Conservation (phyloP, 1,140 invertebrate genomes). For the Atta cephalotes region DNA sequence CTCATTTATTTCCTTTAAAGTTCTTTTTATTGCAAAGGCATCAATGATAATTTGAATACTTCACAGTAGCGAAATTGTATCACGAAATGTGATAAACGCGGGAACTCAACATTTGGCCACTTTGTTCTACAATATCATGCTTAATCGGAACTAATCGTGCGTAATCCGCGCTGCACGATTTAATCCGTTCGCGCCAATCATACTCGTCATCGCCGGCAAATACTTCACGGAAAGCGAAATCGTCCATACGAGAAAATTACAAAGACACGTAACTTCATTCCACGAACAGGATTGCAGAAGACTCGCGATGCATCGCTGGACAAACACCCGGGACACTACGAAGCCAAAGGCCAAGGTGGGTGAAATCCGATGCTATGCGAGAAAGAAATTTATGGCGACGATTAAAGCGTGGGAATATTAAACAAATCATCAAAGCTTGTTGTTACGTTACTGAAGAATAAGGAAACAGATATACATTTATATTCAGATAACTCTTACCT, state of each 20-base stretch:
- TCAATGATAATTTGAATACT: background rate
- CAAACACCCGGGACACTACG: constrained; percentile 22
- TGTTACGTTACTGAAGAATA: background rate
- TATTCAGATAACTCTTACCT: background rate
- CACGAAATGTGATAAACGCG: background rate
- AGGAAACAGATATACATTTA: background rate
- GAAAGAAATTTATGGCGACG: constrained; percentile 64
- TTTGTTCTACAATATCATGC: constrained; percentile 35
- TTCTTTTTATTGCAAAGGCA: background rate
- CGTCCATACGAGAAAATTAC: constrained; percentile 25
- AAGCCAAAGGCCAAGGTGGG: constrained; percentile 81
- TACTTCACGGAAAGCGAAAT: constrained; percentile 64
- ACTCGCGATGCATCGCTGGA: constrained; percentile 3
- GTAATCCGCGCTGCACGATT: constrained; percentile 45
- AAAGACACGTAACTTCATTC: constrained; percentile 55
- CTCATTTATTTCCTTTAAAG: background rate
- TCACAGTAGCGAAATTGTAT: background rate
- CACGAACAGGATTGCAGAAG: constrained; percentile 63
- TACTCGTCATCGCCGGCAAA: constrained; percentile 46
- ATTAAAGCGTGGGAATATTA: constrained; percentile 74
- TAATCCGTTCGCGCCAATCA: constrained; percentile 54
- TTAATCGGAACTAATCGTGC: constrained; percentile 44
- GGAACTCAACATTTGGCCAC: constrained; percentile 8
- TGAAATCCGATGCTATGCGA: constrained; percentile 67
- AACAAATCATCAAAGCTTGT: constrained; percentile 64